Evolutionary conservation across 1,140 invertebrate species (phyloP), one percentile per base, ranked within the genome.

Genomic region (Bombus polaris): DNA sequence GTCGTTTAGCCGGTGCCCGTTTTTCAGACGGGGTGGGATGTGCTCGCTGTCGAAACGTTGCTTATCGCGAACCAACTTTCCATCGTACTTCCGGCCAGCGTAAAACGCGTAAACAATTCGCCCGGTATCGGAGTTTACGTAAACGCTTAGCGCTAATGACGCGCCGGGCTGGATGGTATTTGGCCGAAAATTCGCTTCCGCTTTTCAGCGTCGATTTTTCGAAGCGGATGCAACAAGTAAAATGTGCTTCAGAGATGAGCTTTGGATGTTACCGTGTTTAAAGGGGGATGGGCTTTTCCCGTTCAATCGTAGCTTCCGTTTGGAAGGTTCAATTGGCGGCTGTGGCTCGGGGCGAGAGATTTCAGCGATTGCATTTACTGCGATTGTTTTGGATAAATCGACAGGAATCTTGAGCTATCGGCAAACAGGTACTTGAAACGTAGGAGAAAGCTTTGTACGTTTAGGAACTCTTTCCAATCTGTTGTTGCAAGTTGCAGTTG

Each of bases 11-110:
- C 22, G 13, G 15, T 53, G 47, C 47, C 47, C 15, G 47, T 53
- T 53, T 53, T 53, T 53, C 47, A 53, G 18, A 53, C 47, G 6
- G 47, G 18, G 18, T 22, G 47, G 18, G 47, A 53, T 53, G 18
- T 15, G 12, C 13, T 18, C 22, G 28, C 37, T 25, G 59, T 72
- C 10, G 59, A 65, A 80, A 80, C 68, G 57, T 85, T 81, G 83
- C 83, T 81, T 81, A 85, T 85, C 83, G 35, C 57, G 25, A 37
- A 44, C 25, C 32, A 37, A 81, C 78, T 81, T 85, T 85, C 53
- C 28, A 81, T 85, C 77, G 77, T 81, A 73, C 59, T 81, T 85
- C 78, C 78, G 84, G 42, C 22, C 18, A 22, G 13, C 44, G 57
- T 53, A 35, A 85, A 73, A 70, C 83, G 71, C 59, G 44, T 81